Conservation (phyloP, 2,113 vertebrate species). For the Tachuris rubrigastra region DNA sequence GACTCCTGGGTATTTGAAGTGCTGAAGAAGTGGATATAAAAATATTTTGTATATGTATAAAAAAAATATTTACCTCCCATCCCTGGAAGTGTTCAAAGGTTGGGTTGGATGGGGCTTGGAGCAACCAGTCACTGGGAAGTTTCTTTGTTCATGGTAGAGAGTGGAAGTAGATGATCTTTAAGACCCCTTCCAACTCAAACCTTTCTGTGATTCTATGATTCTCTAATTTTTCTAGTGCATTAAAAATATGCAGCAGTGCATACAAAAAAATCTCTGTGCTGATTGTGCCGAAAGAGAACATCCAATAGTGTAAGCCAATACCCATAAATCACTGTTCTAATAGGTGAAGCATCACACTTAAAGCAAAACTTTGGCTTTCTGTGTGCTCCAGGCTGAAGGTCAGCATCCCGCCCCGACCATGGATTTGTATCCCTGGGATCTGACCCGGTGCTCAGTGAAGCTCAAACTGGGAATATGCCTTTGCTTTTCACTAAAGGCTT, state of each 20-base stretch:
- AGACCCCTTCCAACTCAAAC: neutral
- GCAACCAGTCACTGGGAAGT: neutral
- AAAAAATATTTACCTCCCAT: neutral
- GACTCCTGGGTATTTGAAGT: neutral
- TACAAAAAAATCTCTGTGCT: neutral
- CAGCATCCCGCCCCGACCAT: fast-evolving
- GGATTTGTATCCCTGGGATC: neutral
- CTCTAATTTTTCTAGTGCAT: neutral
- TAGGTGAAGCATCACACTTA: neutral
- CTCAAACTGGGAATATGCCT: neutral
- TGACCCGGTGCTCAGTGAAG: neutral
- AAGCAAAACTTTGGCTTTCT: neutral
- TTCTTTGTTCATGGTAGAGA: neutral
- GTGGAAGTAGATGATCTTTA: neutral
- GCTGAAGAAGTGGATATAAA: neutral
- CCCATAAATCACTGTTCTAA: neutral
- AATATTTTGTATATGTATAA: neutral
- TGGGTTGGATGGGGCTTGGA: neutral
- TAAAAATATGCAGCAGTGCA: neutral
- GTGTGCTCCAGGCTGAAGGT: neutral
- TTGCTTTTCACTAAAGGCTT: neutral
- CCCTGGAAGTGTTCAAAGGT: neutral
- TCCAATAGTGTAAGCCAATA: neutral
- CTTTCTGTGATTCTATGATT: neutral
- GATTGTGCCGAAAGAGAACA: neutral